Evolutionary conservation across 2,888 invertebrate species (phyloP).

Genomic region (Lycophotia porphyrea): DNA sequence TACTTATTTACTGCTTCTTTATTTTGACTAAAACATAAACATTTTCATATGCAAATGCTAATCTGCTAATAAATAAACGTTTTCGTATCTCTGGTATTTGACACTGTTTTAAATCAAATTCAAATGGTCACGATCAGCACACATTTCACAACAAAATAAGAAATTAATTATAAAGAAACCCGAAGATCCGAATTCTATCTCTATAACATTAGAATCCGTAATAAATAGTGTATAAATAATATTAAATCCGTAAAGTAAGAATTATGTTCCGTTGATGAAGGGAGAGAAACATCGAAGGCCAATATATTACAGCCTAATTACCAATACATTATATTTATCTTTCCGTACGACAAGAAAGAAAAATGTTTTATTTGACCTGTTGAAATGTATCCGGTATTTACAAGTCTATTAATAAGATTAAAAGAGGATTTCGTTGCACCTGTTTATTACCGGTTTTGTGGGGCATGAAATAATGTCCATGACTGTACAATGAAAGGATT

Average conservation of each 20-base stretch:
- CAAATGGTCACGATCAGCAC: constrained; percentile 55
- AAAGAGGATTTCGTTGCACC: constrained; percentile 71
- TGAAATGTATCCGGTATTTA: constrained; percentile 83
- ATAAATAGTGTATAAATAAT: constrained; percentile 79
- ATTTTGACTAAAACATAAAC: constrained; percentile 53
- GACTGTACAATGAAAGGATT: constrained; percentile 52
- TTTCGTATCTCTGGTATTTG: constrained; percentile 56
- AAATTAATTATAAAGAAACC: constrained; percentile 65
- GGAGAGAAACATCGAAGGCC: constrained; percentile 83
- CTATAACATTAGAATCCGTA: constrained; percentile 69
- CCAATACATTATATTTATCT: constrained; percentile 88
- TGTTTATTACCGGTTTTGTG: constrained; percentile 63
- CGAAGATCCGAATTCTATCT: constrained; percentile 61
- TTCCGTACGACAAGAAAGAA: constrained; percentile 73
- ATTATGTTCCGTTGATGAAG: constrained; percentile 85
- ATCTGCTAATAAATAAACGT: constrained; percentile 61
- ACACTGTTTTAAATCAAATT: constrained; percentile 61
- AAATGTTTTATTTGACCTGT: constrained; percentile 84
- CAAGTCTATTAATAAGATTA: constrained; percentile 86
- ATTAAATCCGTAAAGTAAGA: constrained; percentile 84
- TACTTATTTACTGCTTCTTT: constrained; percentile 29
- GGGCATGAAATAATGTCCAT: constrained; percentile 33
- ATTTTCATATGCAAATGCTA: constrained; percentile 59
- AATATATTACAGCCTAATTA: constrained; percentile 88
- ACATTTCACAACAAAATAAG: constrained; percentile 67